Conservation (phyloP, 2,797 vertebrate genomes). For the Neomorphus geoffroyi region DNA sequence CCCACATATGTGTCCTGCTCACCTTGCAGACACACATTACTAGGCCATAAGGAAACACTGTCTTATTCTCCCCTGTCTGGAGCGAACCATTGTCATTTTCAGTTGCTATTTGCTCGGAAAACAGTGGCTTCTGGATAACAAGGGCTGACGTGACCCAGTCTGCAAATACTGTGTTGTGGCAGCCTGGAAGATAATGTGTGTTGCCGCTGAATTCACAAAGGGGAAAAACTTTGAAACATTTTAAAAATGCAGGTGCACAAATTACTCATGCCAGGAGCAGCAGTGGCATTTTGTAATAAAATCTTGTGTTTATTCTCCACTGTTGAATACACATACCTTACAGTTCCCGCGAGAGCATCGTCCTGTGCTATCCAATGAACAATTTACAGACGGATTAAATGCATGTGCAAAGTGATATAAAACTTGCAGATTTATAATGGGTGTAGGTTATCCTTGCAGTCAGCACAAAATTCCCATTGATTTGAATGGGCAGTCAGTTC, state of each 20-base stretch:
- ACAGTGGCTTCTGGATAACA: constrained; percentile 62
- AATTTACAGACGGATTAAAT: constrained; percentile 77
- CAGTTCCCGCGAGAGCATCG: constrained; percentile 70
- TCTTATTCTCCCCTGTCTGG: constrained; percentile 13
- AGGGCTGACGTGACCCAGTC: constrained; percentile 69
- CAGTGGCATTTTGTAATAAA: constrained; percentile 83
- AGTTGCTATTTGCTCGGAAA: constrained; percentile 67
- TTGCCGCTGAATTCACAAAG: constrained; percentile 73
- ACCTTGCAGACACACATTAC: neutral
- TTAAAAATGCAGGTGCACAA: constrained; percentile 86
- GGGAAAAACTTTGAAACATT: constrained; percentile 82
- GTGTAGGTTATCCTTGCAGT: constrained; percentile 38
- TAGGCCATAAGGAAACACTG: neutral
- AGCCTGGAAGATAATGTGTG: constrained; percentile 73
- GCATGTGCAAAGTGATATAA: constrained; percentile 73
- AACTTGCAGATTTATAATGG: constrained; percentile 62
- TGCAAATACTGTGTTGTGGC: constrained; percentile 74
- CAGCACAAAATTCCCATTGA: constrained; percentile 20
- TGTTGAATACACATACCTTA: constrained; percentile 79
- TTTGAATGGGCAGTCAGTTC: constrained; percentile 8
- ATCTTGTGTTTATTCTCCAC: constrained; percentile 80
- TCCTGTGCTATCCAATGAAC: constrained; percentile 68
- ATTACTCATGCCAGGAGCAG: constrained; percentile 80
- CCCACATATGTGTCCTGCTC: neutral
- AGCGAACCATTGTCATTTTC: constrained; percentile 18